Conservation (phyloP, 2,888 invertebrate genomes). For the Mythimna albipuncta region DNA sequence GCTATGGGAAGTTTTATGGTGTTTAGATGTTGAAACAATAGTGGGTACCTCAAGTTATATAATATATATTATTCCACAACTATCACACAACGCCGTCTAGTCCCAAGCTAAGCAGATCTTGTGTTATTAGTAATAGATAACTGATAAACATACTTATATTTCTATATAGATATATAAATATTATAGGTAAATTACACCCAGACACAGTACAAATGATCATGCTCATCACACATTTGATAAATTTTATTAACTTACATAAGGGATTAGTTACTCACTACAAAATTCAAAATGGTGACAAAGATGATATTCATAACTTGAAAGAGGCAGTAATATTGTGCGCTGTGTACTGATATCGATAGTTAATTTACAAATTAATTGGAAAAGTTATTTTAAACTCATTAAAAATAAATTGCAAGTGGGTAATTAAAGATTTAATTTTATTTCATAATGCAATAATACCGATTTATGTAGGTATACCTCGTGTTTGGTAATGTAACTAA, state of each 20-base stretch:
- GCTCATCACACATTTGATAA: too few relatives aligned
- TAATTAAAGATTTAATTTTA: not conserved
- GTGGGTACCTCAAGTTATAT: not conserved
- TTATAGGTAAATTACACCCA: too few relatives aligned
- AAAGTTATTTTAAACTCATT: slow-evolving; percentile 2
- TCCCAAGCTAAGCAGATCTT: too few relatives aligned
- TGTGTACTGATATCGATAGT: not conserved
- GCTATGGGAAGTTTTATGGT: slow-evolving; percentile 21
- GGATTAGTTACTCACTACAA: not conserved
- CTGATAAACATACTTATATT: too few relatives aligned
- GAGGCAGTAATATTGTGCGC: not conserved
- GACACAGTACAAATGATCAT: too few relatives aligned
- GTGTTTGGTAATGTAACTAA: not conserved
- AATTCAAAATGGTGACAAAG: not conserved
- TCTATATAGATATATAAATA: too few relatives aligned
- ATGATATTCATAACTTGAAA: not conserved
- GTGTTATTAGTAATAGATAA: too few relatives aligned
- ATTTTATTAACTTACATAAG: too few relatives aligned
- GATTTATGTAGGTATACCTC: not conserved
- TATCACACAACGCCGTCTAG: too few relatives aligned
- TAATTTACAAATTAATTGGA: slow-evolving; percentile 15
- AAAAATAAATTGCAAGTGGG: not conserved
- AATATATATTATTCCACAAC: too few relatives aligned
- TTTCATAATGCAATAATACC: not conserved
- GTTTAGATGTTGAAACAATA: not conserved